Conservation (phyloP, 2,888 invertebrate species). For the Euproctis similis region DNA sequence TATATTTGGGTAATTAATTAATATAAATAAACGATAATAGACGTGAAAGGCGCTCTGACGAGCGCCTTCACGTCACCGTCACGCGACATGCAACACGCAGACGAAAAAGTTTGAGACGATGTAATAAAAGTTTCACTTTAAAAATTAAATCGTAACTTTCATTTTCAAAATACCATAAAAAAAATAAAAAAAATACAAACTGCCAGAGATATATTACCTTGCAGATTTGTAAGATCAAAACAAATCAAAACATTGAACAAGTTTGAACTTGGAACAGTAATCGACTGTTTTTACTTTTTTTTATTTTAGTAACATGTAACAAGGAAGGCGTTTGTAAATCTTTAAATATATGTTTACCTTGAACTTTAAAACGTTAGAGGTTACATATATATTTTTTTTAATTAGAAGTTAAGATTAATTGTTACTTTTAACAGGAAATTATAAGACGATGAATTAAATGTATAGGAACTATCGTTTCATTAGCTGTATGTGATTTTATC, state of each 20-base stretch:
- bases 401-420: conserved; percentile 1
- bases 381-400: conserved; percentile 4
- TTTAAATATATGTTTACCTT: conserved; percentile 11
- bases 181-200: no score
- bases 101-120: no score
- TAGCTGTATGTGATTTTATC: no score
- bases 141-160: conserved; percentile 1
- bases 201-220: no score
- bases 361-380: conserved; percentile 13
- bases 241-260: not conserved
- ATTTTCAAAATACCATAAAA: not conserved
- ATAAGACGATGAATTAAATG: not conserved
- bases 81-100: no score
- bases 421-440: conserved; percentile 3
- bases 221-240: no score
- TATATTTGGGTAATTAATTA: no score
- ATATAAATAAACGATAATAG: no score
- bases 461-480: no score
- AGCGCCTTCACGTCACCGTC: no score
- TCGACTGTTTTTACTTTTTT: conserved; percentile 1
- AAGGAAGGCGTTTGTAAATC: conserved; percentile 17
- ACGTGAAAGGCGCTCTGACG: no score
- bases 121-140: no score
- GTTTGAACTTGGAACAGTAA: conserved; percentile 3
- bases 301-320: conserved; percentile 12